These are phyloP conservation scores for Cossypha polioptera DNA, from an alignment of 2,797 vertebrate species.

Conservation along the genomic window DNA sequence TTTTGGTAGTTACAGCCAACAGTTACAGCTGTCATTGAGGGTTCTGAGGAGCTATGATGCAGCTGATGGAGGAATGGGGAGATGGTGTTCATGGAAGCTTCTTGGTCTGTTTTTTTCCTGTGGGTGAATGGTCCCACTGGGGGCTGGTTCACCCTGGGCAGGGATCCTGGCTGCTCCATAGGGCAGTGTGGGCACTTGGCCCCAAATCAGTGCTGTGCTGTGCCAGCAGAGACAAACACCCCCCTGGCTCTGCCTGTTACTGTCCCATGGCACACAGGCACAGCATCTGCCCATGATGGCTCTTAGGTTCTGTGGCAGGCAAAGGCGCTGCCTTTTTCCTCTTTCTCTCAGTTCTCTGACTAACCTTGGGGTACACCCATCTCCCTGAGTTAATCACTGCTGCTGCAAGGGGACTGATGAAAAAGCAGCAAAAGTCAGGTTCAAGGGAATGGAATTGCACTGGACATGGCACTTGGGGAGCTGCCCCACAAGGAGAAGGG, in stretches of 20 bases:
- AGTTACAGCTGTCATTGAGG: background rate
- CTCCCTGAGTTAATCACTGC: background rate
- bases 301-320: background rate
- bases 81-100: background rate
- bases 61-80: background rate
- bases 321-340: background rate
- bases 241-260: background rate
- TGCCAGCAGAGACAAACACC: background rate
- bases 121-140: background rate
- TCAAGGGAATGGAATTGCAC: background rate
- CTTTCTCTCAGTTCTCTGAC: background rate
- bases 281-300: background rate
- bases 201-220: background rate
- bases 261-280: rapidly evolving
- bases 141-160: background rate
- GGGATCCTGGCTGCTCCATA: background rate
- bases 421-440: background rate
- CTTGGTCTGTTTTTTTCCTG: background rate
- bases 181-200: background rate
- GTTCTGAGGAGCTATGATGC: background rate
- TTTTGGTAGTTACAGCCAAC: background rate
- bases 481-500: background rate
- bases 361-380: background rate
- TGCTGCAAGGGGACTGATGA: background rate
- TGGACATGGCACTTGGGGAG: background rate